These are phyloP conservation scores for Neofelis nebulosa DNA, from an alignment of 2,113 vertebrate genomes.

Conservation along the genomic window DNA sequence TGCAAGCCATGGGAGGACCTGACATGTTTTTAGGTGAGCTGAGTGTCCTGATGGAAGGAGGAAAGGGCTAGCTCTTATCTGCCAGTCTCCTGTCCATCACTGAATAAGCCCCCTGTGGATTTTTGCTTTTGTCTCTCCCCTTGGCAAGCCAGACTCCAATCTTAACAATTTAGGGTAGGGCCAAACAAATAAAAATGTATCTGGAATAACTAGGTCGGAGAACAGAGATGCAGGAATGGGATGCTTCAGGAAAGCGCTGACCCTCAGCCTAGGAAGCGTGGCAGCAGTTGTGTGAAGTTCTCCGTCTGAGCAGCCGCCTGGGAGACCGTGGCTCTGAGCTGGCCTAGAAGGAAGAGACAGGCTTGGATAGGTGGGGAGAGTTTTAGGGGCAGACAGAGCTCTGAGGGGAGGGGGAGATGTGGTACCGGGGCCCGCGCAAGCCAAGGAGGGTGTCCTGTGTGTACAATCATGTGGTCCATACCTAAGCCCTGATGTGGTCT, in stretches of 20 bases:
- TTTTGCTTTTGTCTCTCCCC: not conserved
- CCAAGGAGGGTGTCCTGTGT: not conserved
- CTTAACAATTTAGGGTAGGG: not conserved
- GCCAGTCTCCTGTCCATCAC: not conserved
- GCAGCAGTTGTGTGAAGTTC: not conserved
- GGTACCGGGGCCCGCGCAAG: not conserved
- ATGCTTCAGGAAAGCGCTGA: not conserved
- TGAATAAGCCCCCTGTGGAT: not conserved
- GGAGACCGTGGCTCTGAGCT: not conserved
- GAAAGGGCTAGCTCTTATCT: not conserved
- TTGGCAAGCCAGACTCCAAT: not conserved
- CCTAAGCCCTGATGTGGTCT: not conserved
- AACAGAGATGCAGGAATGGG: not conserved
- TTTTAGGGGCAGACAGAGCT: not conserved
- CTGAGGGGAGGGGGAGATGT: not conserved
- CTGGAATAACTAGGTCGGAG: not conserved
- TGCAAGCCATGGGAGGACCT: not conserved
- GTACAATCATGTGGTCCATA: not conserved
- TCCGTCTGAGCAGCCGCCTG: not conserved
- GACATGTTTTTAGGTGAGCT: not conserved
- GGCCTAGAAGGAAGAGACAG: not conserved
- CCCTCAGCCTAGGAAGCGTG: not conserved
- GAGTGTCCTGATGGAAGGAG: not conserved
- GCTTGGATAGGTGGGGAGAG: not conserved
- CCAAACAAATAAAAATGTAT: not conserved